phyloP scores from a whole-genome alignment of 2,797 vertebrate genomes.

The Menidia menidia region DNA sequence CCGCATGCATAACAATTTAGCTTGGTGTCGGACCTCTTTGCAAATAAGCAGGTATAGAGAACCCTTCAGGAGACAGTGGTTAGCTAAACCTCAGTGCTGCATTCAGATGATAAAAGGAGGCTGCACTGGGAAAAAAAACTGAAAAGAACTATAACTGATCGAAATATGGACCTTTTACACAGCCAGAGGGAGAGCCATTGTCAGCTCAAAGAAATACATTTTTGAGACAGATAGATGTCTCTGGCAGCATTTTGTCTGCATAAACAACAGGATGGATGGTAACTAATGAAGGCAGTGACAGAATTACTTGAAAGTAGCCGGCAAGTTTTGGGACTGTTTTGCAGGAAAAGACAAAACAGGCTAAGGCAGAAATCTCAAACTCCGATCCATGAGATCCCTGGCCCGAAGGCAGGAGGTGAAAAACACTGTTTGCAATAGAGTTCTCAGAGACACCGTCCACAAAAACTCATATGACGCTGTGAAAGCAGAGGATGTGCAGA shows the following conservation, averaged over 20 bases:
- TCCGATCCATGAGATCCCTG: too few species aligned
- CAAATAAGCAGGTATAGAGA: background rate
- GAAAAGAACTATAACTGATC: background rate
- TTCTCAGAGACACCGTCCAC: constrained; percentile 18
- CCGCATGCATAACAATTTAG: background rate
- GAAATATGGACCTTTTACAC: background rate
- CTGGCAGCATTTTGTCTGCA: background rate
- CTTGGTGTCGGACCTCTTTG: background rate
- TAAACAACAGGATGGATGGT: background rate
- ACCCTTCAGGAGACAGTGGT: background rate
- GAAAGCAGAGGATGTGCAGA: constrained; percentile 33
- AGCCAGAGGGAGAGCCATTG: too few species aligned
- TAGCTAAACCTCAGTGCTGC: background rate
- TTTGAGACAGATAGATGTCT: background rate
- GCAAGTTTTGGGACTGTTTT: background rate
- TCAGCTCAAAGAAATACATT: too few species aligned
- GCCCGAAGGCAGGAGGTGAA: too few species aligned
- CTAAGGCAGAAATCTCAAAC: constrained; percentile 1
- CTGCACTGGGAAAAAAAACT: background rate
- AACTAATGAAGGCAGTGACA: background rate
- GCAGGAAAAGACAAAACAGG: background rate
- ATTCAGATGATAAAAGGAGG: background rate
- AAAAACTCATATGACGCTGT: background rate
- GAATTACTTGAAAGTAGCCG: constrained; percentile 2
- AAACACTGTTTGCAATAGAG: background rate